phyloP scores from a whole-genome alignment of 2,888 invertebrate genomes.

The Cataglyphis livida region DNA sequence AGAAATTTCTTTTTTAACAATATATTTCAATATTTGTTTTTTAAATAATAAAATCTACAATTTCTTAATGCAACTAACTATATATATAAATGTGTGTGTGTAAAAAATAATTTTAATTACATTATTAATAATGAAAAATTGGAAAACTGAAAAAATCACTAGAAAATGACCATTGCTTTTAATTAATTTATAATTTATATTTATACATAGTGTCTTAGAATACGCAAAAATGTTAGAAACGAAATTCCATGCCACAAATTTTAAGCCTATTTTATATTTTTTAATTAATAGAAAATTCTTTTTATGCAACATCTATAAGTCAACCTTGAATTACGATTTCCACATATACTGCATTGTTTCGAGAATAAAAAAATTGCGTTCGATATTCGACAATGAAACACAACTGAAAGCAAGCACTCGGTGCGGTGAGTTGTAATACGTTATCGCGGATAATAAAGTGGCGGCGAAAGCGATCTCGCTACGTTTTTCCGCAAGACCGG shows the following conservation, averaged over 20 bases:
- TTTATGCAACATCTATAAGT: neutral
- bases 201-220: neutral
- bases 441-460: conserved; percentile 26
- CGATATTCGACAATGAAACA: neutral
- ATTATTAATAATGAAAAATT: conserved; percentile 1
- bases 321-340: neutral
- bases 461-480: neutral
- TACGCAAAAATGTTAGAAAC: neutral
- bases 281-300: neutral
- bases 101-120: neutral
- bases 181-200: neutral
- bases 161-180: neutral
- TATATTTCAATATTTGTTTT: neutral
- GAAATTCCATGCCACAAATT: neutral
- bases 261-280: neutral
- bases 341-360: neutral
- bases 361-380: neutral
- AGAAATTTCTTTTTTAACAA: neutral
- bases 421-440: neutral
- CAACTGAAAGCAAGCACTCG: neutral
- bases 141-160: neutral
- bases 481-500: neutral
- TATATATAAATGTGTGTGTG: neutral
- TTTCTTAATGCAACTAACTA: neutral
- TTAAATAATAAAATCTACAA: neutral